Evolutionary conservation across 2,797 vertebrate genomes (phyloP), one percentile per base, ranked within the genome.

Genomic region (Esox masquinongy): DNA sequence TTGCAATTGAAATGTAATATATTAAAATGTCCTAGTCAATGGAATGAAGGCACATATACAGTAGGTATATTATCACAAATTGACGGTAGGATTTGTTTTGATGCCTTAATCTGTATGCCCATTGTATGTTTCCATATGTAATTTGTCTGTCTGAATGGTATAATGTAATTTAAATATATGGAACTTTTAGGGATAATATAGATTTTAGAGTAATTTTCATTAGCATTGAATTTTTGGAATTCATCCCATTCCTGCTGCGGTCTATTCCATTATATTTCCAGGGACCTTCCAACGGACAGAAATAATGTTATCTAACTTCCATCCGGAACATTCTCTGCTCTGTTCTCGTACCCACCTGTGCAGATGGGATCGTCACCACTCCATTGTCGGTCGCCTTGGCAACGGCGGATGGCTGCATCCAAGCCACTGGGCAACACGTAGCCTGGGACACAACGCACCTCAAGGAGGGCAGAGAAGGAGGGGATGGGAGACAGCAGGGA

Each of bases 301-400:
- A 26, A 15, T 17, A 16, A 29, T 64, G 61, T 64, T 64, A 17
- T 64, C 61, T 64, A 31, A 64, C 14, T 43, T 68, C 17, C 67
- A 68, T 12, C 12, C 19, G 12, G 68, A 47, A 51, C 69, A 51
- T 31, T 53, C 72, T 29, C 80, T 59, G 34, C 14, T 61, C 2
- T 49, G 69, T 79, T 72, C 74, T 83, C 39, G 74, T 72, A 86
- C 90, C 81, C 90, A 95, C 95, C 93, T 91, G 86, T 88, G 89
- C 95, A 96, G 76, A 86, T 68, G 74, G 92, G 92, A 81, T 94
- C 89, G 47, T 92, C 90, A 49, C 94, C 92, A 75, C 95, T 96
- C 95, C 95, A 95, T 84, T 91, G 93, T 24, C 92, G 87, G 89
- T 96, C 95, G 75, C 94, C 94, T 85, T 96, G 95, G 84, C 95